Evolutionary conservation across 2,888 invertebrate genomes (phyloP), one percentile per base, ranked within the genome.

Genomic region (Chaetogeoica ovagalla): DNA sequence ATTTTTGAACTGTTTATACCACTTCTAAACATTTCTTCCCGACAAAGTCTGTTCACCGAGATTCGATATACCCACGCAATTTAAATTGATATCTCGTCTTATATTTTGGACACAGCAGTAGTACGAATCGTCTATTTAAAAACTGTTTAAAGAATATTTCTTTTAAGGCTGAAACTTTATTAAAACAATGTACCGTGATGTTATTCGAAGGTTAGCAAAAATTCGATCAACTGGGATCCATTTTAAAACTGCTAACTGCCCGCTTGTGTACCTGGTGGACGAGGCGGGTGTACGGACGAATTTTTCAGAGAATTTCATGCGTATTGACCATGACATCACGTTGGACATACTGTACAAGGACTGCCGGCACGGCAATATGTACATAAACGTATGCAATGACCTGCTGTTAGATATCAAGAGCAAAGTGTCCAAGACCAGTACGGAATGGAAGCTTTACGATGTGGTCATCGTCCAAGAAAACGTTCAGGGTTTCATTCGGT

Each of bases 241-340:
- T 48, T 76, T 76, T 59, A 68, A 60, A 11, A 48, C 76, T 2
- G 7, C n/a, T 9, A 60, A 60, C 17, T 48, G 76, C 21, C 76
- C 76, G 17, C 48, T 76, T 15, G 76, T 69, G 60, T 76, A 76
- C 6, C 21, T 76, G 69, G 76, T 76, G 48, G 76, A 76, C 48
- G 76, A 76, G 60, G 76, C 76, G 11, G 76, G 76, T 15, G 60
- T 76, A 17, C 9, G 76, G 17, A 76, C 76, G n/a, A 76, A 76
- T 21, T 76, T 76, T 11, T 68, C 68, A 0, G 76, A 68, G 8
- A 60, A n/a, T 17, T 76, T 76, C 17, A 69, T 69, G 76, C n/a
- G n/a, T 17, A 69, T 76, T 13, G 69, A 76, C 2, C 60, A 19
- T 7, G 76, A 76, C 68, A 2, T 76, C 9, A 76, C 76, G 48